Evolutionary conservation across 1,140 invertebrate species (phyloP).

Genomic region (Tigriopus japonicus): DNA sequence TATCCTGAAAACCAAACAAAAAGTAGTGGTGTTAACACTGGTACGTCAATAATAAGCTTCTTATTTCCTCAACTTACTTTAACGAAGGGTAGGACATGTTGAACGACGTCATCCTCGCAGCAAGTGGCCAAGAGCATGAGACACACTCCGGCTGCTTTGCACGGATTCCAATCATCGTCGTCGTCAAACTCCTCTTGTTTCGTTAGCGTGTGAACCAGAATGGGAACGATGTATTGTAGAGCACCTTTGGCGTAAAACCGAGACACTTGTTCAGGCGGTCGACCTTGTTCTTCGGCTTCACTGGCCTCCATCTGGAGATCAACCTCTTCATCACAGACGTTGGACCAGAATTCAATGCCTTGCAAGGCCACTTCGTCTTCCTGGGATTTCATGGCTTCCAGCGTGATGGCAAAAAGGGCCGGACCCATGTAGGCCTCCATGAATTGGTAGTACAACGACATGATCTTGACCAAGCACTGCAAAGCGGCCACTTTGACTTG

Average conservation of each 20-base stretch:
- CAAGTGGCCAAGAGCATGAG: slow-evolving; percentile 91
- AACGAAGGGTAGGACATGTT: slow-evolving; percentile 88
- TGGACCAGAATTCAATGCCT: slow-evolving; percentile 99
- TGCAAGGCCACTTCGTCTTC: slow-evolving; percentile 89
- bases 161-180: slow-evolving; percentile 99
- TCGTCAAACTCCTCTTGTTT: slow-evolving; percentile 57
- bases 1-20: slow-evolving; percentile 23
- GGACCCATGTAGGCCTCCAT: slow-evolving; percentile 98
- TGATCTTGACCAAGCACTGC: slow-evolving; percentile 96
- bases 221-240: slow-evolving; percentile 79
- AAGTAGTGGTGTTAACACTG: too few species aligned
- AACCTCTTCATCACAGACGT: slow-evolving; percentile 97
- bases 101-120: slow-evolving; percentile 93
- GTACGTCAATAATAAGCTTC: too few species aligned
- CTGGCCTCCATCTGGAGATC: slow-evolving; percentile 84
- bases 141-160: slow-evolving; percentile 98
- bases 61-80: slow-evolving; percentile 32
- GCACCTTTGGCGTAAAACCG: slow-evolving; percentile 86
- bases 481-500: slow-evolving; percentile 79
- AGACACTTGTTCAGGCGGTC: slow-evolving; percentile 71
- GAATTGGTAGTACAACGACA: slow-evolving; percentile 94
- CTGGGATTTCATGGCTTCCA: slow-evolving; percentile 95
- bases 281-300: slow-evolving; percentile 76
- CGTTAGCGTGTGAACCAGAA: slow-evolving; percentile 79
- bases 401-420: slow-evolving; percentile 93